Conservation (phyloP, 2,888 invertebrate species). For the Papilio demoleus region DNA sequence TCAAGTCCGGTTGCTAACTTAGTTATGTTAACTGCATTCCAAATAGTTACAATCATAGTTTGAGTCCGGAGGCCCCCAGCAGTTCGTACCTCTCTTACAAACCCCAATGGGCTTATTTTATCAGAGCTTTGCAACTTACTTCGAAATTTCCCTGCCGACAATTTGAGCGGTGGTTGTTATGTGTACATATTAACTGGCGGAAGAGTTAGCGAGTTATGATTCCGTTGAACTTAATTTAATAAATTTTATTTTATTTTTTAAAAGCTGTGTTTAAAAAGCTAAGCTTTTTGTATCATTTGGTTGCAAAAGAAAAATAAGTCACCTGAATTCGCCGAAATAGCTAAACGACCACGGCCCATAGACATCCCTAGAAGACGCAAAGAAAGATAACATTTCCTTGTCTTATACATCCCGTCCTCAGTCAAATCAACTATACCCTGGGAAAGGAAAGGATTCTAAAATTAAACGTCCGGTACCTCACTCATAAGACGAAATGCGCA, state of each 20-base stretch:
- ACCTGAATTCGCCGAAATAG: too few species aligned
- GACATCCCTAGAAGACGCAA: too few species aligned
- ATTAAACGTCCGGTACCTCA: too few species aligned
- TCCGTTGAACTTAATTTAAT: background rate
- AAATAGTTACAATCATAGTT: conserved; percentile 39
- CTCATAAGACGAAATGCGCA: too few species aligned
- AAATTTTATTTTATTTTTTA: too few species aligned
- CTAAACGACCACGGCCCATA: too few species aligned
- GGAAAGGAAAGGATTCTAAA: too few species aligned
- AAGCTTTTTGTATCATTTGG: too few species aligned
- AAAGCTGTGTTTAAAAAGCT: background rate
- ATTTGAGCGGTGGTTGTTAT: conserved; percentile 61
- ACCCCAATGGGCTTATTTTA: conserved; percentile 65
- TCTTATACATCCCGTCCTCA: too few species aligned
- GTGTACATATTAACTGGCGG: background rate
- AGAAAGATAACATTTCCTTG: too few species aligned
- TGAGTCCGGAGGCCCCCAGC: conserved; percentile 46
- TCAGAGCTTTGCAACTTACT: conserved; percentile 49
- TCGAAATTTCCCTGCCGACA: conserved; percentile 50
- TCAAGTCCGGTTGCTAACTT: conserved; percentile 24
- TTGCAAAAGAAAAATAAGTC: too few species aligned
- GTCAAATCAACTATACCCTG: too few species aligned
- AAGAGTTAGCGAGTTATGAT: conserved; percentile 2
- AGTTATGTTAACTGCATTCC: conserved; percentile 40
- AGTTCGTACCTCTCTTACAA: conserved; percentile 54